A percentile compares a stretch with the other conserved stretches of the same genome.
Evolutionary conservation across 2,113 vertebrate species (phyloP).

Genomic region (Sprattus sprattus): DNA sequence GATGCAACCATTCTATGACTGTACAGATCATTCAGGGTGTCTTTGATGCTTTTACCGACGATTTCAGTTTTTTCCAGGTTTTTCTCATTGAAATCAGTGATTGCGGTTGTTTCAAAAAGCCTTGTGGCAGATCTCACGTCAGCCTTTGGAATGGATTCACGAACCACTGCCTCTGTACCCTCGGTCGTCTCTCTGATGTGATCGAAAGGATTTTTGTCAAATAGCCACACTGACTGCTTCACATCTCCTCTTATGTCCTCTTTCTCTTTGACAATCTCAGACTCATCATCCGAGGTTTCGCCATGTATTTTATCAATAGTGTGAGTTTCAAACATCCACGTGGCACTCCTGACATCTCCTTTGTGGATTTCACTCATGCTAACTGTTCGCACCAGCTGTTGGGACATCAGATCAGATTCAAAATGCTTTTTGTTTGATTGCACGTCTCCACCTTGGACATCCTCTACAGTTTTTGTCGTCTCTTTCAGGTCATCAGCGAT

Average conservation of each 20-base stretch:
- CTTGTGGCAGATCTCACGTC: conserved; percentile 78
- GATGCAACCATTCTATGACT: conserved; percentile 81
- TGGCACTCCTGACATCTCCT: conserved; percentile 84
- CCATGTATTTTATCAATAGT: conserved; percentile 82
- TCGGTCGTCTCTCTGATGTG: too few relatives aligned
- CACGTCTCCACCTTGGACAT: conserved; percentile 82
- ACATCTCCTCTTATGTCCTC: conserved; percentile 83
- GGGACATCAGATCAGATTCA: conserved; percentile 71
- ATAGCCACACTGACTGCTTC: too few relatives aligned
- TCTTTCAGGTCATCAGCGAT: conserved; percentile 75
- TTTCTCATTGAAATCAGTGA: conserved; percentile 81
- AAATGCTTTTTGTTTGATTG: conserved; percentile 77
- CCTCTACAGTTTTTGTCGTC: conserved; percentile 71
- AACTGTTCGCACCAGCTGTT: conserved; percentile 76
- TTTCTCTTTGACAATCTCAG: conserved; percentile 80
- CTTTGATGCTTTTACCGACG: conserved; percentile 83
- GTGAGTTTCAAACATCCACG: conserved; percentile 89
- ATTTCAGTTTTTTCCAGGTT: conserved; percentile 78
- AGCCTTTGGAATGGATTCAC: too few relatives aligned
- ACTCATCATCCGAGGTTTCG: conserved; percentile 76
- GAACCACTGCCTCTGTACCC: too few relatives aligned
- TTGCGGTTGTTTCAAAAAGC: conserved; percentile 90
- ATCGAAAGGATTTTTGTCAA: too few relatives aligned
- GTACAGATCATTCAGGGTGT: conserved; percentile 85
- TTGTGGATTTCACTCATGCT: conserved; percentile 86